phyloP scores from a whole-genome alignment of 2,888 invertebrate species.

The Neria commutata region DNA sequence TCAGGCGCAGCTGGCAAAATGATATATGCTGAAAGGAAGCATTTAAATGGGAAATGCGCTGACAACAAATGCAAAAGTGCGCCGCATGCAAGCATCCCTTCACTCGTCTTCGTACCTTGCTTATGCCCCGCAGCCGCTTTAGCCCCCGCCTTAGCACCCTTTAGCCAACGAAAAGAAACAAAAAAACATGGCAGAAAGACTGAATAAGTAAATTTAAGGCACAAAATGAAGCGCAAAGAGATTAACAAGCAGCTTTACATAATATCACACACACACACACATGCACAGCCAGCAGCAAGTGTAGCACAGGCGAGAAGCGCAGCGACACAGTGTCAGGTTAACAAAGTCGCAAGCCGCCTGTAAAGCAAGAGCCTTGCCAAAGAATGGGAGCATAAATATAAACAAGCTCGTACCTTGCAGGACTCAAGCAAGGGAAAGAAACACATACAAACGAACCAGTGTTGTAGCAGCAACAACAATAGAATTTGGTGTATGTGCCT shows the following conservation, averaged over 20 bases:
- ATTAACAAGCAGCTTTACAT: conserved; percentile 33
- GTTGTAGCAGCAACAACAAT: conserved; percentile 1
- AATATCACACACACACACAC: conserved; percentile 13
- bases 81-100: too few relatives aligned
- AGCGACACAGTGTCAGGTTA: neutral
- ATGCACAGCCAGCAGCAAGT: conserved; percentile 19
- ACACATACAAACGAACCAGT: conserved; percentile 6
- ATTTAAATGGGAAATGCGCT: conserved; percentile 3
- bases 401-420: too few relatives aligned
- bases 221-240: conserved; percentile 28
- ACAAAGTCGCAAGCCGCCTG: neutral
- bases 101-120: too few relatives aligned
- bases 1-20: too few relatives aligned
- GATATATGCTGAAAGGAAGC: conserved; percentile 16
- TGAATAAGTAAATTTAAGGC: conserved; percentile 22
- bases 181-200: neutral
- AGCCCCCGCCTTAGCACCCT: too few relatives aligned
- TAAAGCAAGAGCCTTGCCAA: neutral
- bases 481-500: too few relatives aligned
- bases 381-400: neutral
- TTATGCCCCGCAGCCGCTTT: too few relatives aligned
- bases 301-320: too few relatives aligned
- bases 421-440: conserved; percentile 18
- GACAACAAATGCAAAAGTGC: too few relatives aligned
- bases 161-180: neutral